Conservation (phyloP, 2,113 vertebrate species). For the Perognathus longimembris region DNA sequence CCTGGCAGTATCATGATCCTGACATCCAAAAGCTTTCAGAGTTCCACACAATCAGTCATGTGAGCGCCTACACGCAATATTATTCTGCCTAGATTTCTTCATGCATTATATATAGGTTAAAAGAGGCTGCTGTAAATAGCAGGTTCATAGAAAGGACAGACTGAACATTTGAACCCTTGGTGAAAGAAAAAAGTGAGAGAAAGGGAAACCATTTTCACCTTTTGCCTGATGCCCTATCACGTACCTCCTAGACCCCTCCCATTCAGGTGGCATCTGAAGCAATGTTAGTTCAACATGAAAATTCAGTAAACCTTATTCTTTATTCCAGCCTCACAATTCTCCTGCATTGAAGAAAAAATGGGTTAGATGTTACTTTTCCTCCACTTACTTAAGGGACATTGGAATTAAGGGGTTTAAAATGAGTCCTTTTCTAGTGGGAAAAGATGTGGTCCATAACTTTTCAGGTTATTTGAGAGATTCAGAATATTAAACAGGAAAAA, state of each 20-base stretch:
- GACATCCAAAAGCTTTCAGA: slow-evolving; percentile 78
- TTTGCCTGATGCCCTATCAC: slow-evolving; percentile 82
- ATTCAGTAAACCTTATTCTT: slow-evolving; percentile 79
- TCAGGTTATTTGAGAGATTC: slow-evolving; percentile 35
- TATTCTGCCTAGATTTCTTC: slow-evolving; percentile 85
- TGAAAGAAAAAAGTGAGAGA: slow-evolving; percentile 63
- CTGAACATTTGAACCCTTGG: slow-evolving; percentile 88
- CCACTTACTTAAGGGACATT: slow-evolving; percentile 63
- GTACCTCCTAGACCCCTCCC: slow-evolving; percentile 69
- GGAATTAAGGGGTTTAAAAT: slow-evolving; percentile 75
- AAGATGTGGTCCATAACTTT: not conserved
- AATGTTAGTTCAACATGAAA: slow-evolving; percentile 86
- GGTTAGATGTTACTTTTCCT: slow-evolving; percentile 63
- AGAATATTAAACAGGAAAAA: not conserved
- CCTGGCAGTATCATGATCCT: slow-evolving; percentile 55
- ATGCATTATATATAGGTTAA: slow-evolving; percentile 91
- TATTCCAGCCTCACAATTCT: slow-evolving; percentile 75
- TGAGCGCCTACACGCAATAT: slow-evolving; percentile 80
- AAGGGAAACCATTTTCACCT: slow-evolving; percentile 79
- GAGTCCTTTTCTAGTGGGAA: slow-evolving; percentile 39
- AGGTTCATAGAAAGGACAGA: slow-evolving; percentile 89
- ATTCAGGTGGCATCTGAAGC: slow-evolving; percentile 75
- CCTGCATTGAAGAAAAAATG: slow-evolving; percentile 69
- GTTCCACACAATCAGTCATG: slow-evolving; percentile 82
- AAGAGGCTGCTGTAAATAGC: slow-evolving; percentile 88